Percentiles rank a stretch among this genome's conserved stretches.
Conservation (phyloP, 2,888 invertebrate genomes). For the Ligdia adustata region DNA sequence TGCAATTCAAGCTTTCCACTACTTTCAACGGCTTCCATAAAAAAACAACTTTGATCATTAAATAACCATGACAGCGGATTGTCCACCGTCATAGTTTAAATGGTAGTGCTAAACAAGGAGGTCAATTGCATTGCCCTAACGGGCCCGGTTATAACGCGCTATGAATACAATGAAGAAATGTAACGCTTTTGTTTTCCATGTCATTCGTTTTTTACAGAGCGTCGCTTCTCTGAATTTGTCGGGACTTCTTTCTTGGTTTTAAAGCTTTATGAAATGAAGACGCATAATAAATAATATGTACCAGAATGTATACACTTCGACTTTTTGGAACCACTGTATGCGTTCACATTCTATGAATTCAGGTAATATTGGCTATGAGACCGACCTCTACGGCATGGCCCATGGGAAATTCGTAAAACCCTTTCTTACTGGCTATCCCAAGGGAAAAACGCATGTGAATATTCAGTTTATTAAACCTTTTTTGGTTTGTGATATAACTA, state of each 20-base stretch:
- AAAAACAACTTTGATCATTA: slow-evolving; percentile 1
- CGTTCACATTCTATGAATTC: not conserved
- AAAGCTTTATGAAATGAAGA: not conserved
- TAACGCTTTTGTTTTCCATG: slow-evolving; percentile 32
- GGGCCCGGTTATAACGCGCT: slow-evolving; percentile 62
- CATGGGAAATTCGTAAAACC: too few species aligned
- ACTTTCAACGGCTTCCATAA: too few species aligned
- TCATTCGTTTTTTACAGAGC: slow-evolving; percentile 19
- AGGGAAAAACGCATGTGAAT: too few species aligned
- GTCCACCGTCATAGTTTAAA: slow-evolving; percentile 18
- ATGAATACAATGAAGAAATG: slow-evolving; percentile 55
- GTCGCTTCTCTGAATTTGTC: slow-evolving; percentile 1
- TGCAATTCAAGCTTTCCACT: too few species aligned
- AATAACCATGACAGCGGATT: slow-evolving; percentile 10
- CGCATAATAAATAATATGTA: too few species aligned
- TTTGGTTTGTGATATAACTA: too few species aligned
- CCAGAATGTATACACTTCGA: too few species aligned
- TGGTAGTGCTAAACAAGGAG: slow-evolving; percentile 49
- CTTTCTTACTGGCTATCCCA: too few species aligned
- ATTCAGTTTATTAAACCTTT: too few species aligned
- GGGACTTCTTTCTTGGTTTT: not conserved
- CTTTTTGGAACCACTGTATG: too few species aligned
- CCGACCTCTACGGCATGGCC: too few species aligned
- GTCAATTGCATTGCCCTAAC: slow-evolving; percentile 73
- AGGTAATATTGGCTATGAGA: too few species aligned